phyloP scores from a whole-genome alignment of 2,797 vertebrate genomes.

The Toxotes lorentzi region DNA sequence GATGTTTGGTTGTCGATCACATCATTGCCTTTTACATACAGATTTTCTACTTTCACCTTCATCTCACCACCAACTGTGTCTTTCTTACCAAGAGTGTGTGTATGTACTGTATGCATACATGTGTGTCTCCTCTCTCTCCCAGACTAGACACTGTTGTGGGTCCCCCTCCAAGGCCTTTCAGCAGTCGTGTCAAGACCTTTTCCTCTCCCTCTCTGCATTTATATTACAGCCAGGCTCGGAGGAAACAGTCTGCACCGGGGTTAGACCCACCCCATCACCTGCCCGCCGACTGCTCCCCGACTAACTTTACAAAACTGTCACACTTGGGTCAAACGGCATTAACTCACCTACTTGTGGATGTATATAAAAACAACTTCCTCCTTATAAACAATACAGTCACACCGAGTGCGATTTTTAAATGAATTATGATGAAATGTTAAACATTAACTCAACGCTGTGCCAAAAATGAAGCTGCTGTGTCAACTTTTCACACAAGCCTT shows the following conservation, averaged over 20 bases:
- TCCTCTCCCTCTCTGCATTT: slow-evolving; percentile 82
- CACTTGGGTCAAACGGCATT: slow-evolving; percentile 45
- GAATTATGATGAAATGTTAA: background rate
- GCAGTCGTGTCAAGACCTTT: slow-evolving; percentile 77
- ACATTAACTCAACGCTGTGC: background rate
- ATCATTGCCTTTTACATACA: background rate
- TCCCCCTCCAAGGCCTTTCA: slow-evolving; percentile 75
- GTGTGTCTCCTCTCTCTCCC: slow-evolving; percentile 67
- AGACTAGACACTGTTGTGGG: slow-evolving; percentile 84
- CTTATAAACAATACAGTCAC: background rate
- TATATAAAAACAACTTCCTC: background rate
- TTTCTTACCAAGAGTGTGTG: slow-evolving; percentile 12
- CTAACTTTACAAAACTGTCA: slow-evolving; percentile 45
- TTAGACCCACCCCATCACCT: slow-evolving; percentile 62
- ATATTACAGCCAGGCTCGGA: slow-evolving; percentile 81
- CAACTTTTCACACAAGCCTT: background rate
- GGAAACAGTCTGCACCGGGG: slow-evolving; percentile 75
- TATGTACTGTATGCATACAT: slow-evolving; percentile 34
- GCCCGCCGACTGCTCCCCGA: slow-evolving; percentile 3
- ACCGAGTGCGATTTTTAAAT: background rate
- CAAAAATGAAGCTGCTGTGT: background rate
- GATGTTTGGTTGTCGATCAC: background rate
- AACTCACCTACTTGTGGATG: background rate
- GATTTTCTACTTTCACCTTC: background rate
- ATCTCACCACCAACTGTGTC: background rate